Evolutionary conservation across 53 echinoderm and acorn worm species (phyloP).

Genomic region (Temnopleurus reevesii): DNA sequence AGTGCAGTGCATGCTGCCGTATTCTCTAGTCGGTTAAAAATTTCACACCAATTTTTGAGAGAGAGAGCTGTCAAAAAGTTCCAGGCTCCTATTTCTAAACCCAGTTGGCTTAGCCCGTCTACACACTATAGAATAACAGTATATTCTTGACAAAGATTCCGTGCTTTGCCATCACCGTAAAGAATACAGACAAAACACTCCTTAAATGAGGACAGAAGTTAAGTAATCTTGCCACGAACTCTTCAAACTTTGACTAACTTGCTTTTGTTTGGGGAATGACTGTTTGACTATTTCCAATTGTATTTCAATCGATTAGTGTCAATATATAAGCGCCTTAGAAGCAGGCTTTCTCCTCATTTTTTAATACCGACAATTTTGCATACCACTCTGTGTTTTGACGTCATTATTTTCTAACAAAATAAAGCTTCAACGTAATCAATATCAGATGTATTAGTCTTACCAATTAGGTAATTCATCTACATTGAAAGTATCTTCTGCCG

Average conservation of each 20-base stretch:
- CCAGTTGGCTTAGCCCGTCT: not conserved
- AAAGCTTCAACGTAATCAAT: not conserved
- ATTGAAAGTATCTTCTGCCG: too few relatives aligned
- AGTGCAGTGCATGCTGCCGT: not conserved
- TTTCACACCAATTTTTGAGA: not conserved
- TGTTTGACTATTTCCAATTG: not conserved
- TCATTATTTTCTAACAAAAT: not conserved
- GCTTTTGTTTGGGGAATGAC: not conserved
- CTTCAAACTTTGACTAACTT: not conserved
- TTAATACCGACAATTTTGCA: not conserved
- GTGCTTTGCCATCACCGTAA: not conserved
- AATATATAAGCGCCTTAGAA: not conserved
- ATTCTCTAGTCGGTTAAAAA: not conserved
- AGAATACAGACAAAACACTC: not conserved
- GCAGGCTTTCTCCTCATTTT: not conserved
- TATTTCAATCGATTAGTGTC: not conserved
- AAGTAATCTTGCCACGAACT: not conserved
- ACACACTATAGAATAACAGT: too few relatives aligned
- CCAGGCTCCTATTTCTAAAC: not conserved
- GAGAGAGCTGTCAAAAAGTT: slow-evolving; percentile 27
- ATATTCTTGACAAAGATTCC: not conserved
- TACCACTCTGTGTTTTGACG: not conserved
- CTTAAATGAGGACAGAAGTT: not conserved
- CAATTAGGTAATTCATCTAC: not conserved
- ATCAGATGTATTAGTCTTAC: not conserved